Evolutionary conservation across 2,113 vertebrate genomes (phyloP), one percentile per base, ranked within the genome.

Genomic region (Pelobates fuscus): DNA sequence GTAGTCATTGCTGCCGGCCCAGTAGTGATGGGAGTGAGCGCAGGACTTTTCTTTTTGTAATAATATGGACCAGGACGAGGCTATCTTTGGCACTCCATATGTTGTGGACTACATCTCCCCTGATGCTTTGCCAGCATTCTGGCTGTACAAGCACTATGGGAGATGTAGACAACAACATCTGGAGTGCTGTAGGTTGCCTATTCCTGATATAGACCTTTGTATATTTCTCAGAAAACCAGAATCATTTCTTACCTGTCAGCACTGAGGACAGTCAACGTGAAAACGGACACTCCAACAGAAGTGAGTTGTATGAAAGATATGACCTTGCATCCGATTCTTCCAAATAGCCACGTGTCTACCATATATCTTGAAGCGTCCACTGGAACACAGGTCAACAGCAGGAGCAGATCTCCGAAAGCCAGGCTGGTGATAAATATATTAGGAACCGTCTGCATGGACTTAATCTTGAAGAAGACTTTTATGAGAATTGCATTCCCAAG

Each of bases 381-480:
- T 0, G 92, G 92, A 70, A 93, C 91, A 26, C 92, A 93, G 7
- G 91, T 92, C 71, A 93, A 37, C 62, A 93, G 82, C 46, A 93
- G 91, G 70, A 93, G 82, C 49, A 92, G 80, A 71, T 93, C 92
- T 80, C 92, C 91, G 1, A 93, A 91, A 20, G 92, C 92, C 81
- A 93, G 79, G 79, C 91, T 93, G 74, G 91, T 91, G 81, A 93
- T 92, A 80, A 93, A 93, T 81, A 93, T 90, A 80, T 93, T 93
- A 20, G 91, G 92, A 77, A 92, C 89, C 0, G 90, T 93, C 83
- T 92, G 92, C 90, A 93, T 91, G 14, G 91, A 88, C 81, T 90
- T 92, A 32, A 88, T 89, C 86, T 92, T 91, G 86, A 93, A 91
- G 81, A 93, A 92, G 64, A 91, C 89, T 88, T 92, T 92, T 80